A percentile compares a stretch with the other conserved stretches of the same genome.
Conservation (phyloP, 2,888 invertebrate genomes). For the Biston stratarius region DNA sequence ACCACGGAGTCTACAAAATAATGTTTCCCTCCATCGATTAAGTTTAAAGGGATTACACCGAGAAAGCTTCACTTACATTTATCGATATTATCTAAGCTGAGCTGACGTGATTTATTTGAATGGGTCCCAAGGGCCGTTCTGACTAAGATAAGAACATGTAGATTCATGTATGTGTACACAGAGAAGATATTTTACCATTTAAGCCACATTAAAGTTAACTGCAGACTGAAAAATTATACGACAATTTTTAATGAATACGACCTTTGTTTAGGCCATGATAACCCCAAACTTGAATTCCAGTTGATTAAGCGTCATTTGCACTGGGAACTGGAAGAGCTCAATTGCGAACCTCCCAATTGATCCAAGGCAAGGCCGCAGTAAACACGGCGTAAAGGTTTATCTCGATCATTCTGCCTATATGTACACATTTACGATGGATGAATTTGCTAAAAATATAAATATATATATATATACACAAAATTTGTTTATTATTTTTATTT, state of each 20-base stretch:
- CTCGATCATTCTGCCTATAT: conserved; percentile 25
- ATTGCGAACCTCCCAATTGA: conserved; percentile 47
- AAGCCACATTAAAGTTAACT: conserved; percentile 9
- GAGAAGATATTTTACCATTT: conserved; percentile 5
- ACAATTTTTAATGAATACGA: conserved; percentile 16
- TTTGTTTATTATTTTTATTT: not conserved
- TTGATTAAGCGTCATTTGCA: conserved; percentile 36
- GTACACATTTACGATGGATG: conserved; percentile 17
- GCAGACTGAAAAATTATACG: conserved; percentile 5
- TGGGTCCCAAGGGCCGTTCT: conserved; percentile 16
- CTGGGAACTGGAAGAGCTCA: conserved; percentile 49
- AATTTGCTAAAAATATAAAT: conserved; percentile 8
- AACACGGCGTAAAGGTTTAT: conserved; percentile 29
- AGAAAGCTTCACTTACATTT: conserved; percentile 26
- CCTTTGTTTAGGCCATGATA: conserved; percentile 27
- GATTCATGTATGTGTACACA: conserved; percentile 2
- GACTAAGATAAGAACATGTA: conserved; percentile 22
- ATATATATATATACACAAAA: not conserved
- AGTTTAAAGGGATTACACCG: conserved; percentile 25
- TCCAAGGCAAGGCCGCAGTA: conserved; percentile 44
- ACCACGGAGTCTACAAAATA: conserved; percentile 12
- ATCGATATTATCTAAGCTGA: conserved; percentile 33
- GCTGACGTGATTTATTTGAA: conserved; percentile 37
- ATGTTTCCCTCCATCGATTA: conserved; percentile 20
- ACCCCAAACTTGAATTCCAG: conserved; percentile 45